Conservation (phyloP, 2,888 invertebrate genomes). For the Eristalis arbustorum region DNA sequence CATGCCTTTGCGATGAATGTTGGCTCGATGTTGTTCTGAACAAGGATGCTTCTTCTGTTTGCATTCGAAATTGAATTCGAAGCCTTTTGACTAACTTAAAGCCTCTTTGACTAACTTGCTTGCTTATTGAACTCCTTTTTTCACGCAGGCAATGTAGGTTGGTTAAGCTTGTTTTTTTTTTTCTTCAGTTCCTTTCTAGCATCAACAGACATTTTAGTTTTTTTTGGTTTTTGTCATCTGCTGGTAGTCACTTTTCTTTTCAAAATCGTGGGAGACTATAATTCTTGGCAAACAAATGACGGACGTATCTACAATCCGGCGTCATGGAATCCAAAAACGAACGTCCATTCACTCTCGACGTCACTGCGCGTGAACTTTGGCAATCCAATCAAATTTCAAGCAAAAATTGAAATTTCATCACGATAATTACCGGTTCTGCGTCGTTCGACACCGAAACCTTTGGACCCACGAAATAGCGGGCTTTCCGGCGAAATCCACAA, state of each 20-base stretch:
- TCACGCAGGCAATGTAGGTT: neutral
- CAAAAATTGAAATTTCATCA: neutral
- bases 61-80: too few species aligned
- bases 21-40: neutral
- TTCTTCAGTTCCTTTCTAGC: neutral
- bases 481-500: neutral
- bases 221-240: neutral
- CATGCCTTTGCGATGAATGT: slow-evolving; percentile 33
- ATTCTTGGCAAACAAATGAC: neutral
- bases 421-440: neutral
- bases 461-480: neutral
- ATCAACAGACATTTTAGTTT: neutral
- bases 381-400: neutral
- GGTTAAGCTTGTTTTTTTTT: neutral
- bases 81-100: neutral
- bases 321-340: too few species aligned
- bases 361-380: neutral
- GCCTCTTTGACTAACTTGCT: neutral
- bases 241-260: neutral
- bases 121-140: neutral
- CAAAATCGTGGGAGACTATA: neutral
- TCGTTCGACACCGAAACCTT: neutral
- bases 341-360: neutral
- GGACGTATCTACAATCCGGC: too few species aligned
- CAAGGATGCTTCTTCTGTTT: neutral